Conservation (phyloP, 1,140 invertebrate genomes). For the Wiebesia pumilae region DNA sequence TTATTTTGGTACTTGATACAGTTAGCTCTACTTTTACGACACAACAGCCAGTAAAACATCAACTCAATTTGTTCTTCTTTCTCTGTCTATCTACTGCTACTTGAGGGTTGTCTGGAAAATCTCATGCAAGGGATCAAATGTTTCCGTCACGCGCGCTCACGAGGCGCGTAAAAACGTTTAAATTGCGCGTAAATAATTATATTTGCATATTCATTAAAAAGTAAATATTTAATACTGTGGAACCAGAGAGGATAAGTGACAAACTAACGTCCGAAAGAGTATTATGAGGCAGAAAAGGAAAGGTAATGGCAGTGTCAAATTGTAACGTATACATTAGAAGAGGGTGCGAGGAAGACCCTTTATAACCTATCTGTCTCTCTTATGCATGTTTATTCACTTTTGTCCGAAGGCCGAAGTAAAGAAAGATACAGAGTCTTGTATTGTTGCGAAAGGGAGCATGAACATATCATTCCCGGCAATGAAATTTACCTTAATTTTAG, state of each 20-base stretch:
- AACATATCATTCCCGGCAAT: constrained; percentile 46
- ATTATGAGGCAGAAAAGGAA: constrained; percentile 39
- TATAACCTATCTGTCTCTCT: constrained; percentile 49
- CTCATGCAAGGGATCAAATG: constrained; percentile 49
- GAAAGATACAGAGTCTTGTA: not conserved
- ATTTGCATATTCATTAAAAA: constrained; percentile 77
- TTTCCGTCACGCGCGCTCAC: constrained; percentile 50
- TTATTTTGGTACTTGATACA: constrained; percentile 45
- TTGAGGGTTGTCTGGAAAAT: constrained; percentile 46
- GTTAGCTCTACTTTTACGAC: not conserved
- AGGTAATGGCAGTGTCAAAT: constrained; percentile 59
- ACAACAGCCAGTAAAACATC: constrained; percentile 35
- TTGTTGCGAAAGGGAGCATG: not conserved
- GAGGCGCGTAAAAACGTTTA: constrained; percentile 71
- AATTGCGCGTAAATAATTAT: constrained; percentile 76
- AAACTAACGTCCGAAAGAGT: constrained; percentile 46
- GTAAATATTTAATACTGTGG: constrained; percentile 73
- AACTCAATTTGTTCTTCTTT: constrained; percentile 57
- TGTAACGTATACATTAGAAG: constrained; percentile 68
- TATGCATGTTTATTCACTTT: not conserved
- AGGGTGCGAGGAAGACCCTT: constrained; percentile 56
- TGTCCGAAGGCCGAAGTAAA: not conserved
- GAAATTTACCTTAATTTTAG: constrained; percentile 70
- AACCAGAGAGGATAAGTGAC: constrained; percentile 6
- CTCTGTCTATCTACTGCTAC: constrained; percentile 46